Percentiles rank a stretch among this genome's conserved stretches.
phyloP scores from a whole-genome alignment of 2,113 vertebrate genomes.

The Ictalurus furcatus region DNA sequence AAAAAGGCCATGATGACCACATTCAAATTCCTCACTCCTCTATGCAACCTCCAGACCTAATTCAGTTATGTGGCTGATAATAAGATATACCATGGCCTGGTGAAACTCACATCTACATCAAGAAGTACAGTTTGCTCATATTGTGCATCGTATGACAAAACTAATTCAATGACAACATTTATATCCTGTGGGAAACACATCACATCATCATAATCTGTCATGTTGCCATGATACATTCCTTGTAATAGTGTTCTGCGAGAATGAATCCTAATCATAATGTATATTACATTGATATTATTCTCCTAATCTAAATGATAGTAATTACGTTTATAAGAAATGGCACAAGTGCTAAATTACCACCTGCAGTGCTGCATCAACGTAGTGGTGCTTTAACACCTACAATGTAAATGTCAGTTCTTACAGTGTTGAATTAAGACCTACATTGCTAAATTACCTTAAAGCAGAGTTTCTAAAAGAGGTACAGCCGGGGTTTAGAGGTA shows the following conservation, averaged over 20 bases:
- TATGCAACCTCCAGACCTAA: background rate
- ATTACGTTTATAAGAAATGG: too few relatives aligned
- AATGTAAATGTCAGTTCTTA: background rate
- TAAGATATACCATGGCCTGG: background rate
- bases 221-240: background rate
- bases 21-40: background rate
- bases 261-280: background rate
- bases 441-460: too few relatives aligned
- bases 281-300: background rate
- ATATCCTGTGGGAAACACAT: too few relatives aligned
- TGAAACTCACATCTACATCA: background rate
- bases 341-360: too few relatives aligned
- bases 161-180: background rate
- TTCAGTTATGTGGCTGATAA: conserved; percentile 12
- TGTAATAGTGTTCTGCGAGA: background rate
- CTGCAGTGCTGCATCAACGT: background rate
- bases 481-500: too few relatives aligned
- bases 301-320: too few relatives aligned
- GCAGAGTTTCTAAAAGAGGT: too few relatives aligned
- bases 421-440: background rate
- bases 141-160: background rate
- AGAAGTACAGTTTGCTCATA: background rate
- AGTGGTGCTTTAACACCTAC: background rate
- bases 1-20: conserved; percentile 14
- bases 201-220: background rate